Evolutionary conservation across 1,140 invertebrate genomes (phyloP).

Genomic region (Cydia splendana): DNA sequence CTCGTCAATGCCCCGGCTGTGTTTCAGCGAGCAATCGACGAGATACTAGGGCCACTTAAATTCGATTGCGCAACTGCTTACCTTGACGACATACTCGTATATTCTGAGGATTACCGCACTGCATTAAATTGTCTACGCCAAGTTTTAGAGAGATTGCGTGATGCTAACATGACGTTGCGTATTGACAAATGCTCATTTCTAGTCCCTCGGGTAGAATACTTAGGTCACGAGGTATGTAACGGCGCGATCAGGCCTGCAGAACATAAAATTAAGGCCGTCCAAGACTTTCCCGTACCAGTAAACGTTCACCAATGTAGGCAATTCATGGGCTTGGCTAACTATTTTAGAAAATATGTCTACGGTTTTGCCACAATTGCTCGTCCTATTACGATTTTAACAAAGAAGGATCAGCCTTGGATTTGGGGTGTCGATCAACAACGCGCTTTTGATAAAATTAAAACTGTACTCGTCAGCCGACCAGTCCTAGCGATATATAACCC

Average conservation of each 20-base stretch:
- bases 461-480: background rate
- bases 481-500: constrained; percentile 17
- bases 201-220: background rate
- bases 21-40: constrained; percentile 25
- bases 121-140: background rate
- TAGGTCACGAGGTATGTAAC: background rate
- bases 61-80: constrained; percentile 35
- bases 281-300: background rate
- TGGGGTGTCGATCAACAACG: background rate
- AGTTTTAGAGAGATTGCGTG: background rate
- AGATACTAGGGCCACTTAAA: constrained; percentile 33
- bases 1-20: too few relatives aligned
- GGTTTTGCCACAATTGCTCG: constrained; percentile 14
- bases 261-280: background rate
- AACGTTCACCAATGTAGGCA: background rate
- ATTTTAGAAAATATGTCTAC: constrained; percentile 42
- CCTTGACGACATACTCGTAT: constrained; percentile 35
- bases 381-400: background rate
- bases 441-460: background rate
- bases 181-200: background rate
- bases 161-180: constrained; percentile 7
- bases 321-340: constrained; percentile 12
- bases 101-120: background rate
- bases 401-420: background rate
- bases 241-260: background rate